Base-by-base conservation (phyloP, 2,113 vertebrate genomes). In the Corvus cornix region DNA sequence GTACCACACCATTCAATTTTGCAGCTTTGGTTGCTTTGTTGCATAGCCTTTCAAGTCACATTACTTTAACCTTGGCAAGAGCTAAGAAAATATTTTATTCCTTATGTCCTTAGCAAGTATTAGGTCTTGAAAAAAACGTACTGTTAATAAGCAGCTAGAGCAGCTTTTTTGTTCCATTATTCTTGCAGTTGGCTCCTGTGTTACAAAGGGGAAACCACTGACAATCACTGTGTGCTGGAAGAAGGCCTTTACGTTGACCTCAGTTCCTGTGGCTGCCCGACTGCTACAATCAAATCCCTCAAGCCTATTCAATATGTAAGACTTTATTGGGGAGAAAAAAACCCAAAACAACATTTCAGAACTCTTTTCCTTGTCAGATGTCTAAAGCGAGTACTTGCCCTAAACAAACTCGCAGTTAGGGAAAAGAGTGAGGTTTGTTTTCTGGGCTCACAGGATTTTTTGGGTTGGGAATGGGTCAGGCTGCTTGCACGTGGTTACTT, bases 221-320 rank as follows among this genome's bases (percentile, higher is more conserved):
- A 97, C 82, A 98, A 98, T 95, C 98, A 98, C 60, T 99, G 98
- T 92, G 98, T 99, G 67, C 94, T 99, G 94, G 98, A 98, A 97
- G 98, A 99, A 97, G 98, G 98, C 44, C 98, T 98, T 91, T 99
- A 98, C 17, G 64, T 97, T 94, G 98, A 99, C 92, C 98, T 99
- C 83, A 95, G 92, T 96, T 98, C 98, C 87, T 98, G 98, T 86
- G 98, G 98, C 87, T 98, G 98, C 91, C 96, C 97, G 4, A 48
- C 93, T 73, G 94, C 98, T 95, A 63, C 92, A 96, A 94, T 99
- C 96, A 98, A 96, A 96, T 98, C 98, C 62, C 97, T 99, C 83
- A 98, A 97, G 97, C 98, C 98, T 90, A 97, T 99, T 97, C 97
- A 98, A 97, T 98, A 98, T 31, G 99, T 99, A 97, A 98, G 99